Evolutionary conservation across 2,113 vertebrate species (phyloP), one percentile per base, ranked within the genome.

Genomic region (Podiceps cristatus): DNA sequence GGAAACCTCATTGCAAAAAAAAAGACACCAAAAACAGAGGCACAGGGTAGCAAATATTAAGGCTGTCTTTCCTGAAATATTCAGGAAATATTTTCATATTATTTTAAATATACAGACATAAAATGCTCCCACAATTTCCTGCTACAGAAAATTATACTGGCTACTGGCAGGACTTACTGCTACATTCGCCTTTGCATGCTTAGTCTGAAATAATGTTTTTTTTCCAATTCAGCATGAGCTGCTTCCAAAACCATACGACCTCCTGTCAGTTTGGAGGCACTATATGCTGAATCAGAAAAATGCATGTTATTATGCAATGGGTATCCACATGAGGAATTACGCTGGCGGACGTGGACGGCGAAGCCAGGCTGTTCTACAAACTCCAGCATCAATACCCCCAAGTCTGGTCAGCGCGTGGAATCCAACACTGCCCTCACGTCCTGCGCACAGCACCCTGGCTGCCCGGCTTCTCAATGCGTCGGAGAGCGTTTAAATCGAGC

Each of bases 271-370:
- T 14, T 18, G 49, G 44, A 52, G 19, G n/a, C 49, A 42, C 53
- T 6, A 5, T 0, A 4, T 0, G 13, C 44, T n/a, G 42, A 42
- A 35, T 3, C 25, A 60, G 28, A 22, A 14, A 14, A 29, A 0
- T 0, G 1, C 11, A 8, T 0, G 1, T 35, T 27, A 49, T 66
- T 74, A 45, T 10, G 68, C 63, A 33, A 4, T 4, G 35, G 64
- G 22, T 5, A 11, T 8, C 74, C 6, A 5, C 10, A 6, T 0
- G 33, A 40, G 67, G 72, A 64, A 9, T 7, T 0, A 17, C 2
- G 3, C 24, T 0, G 35, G 17, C 3, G 18, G 5, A 20, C 0
- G 17, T 4, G 67, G 53, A 18, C 2, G 27, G 53, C 3, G 1
- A 37, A 64, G 6, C 37, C 5, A 2, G 67, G 62, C 62, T 45